Evolutionary conservation across 2,113 vertebrate species (phyloP).

Genomic region (Neofelis nebulosa): DNA sequence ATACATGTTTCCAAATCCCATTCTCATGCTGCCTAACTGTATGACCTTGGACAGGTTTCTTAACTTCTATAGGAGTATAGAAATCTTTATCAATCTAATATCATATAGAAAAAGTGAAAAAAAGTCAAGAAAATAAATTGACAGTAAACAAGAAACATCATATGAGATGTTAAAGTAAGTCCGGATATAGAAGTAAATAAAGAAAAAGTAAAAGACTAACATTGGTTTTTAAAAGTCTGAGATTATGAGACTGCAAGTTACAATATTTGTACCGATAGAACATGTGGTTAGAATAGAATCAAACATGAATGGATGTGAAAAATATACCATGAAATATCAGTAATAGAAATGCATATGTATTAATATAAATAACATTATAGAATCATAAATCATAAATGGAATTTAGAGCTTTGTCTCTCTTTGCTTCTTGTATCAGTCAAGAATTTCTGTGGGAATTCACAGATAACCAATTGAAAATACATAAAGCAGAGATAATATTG

Average conservation of each 20-base stretch:
- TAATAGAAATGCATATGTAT: not conserved
- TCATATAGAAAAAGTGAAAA: not conserved
- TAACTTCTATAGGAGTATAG: not conserved
- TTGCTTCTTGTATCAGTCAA: not conserved
- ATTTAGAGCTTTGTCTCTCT: not conserved
- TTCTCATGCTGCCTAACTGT: not conserved
- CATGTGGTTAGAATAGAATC: not conserved
- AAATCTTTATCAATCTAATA: not conserved
- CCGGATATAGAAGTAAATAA: not conserved
- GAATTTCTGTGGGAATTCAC: not conserved
- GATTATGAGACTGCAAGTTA: not conserved
- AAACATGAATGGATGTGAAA: not conserved
- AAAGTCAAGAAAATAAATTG: not conserved
- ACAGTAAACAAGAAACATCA: not conserved
- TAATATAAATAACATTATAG: not conserved
- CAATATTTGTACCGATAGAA: not conserved
- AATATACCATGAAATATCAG: not conserved
- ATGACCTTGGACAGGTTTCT: not conserved
- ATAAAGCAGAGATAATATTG: not conserved
- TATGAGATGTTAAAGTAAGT: not conserved
- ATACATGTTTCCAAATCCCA: not conserved
- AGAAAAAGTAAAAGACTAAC: not conserved
- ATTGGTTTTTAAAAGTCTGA: not conserved
- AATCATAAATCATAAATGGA: not conserved
- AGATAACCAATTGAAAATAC: not conserved